Conservation (phyloP, 2,888 invertebrate genomes). For the Nowickia ferox region DNA sequence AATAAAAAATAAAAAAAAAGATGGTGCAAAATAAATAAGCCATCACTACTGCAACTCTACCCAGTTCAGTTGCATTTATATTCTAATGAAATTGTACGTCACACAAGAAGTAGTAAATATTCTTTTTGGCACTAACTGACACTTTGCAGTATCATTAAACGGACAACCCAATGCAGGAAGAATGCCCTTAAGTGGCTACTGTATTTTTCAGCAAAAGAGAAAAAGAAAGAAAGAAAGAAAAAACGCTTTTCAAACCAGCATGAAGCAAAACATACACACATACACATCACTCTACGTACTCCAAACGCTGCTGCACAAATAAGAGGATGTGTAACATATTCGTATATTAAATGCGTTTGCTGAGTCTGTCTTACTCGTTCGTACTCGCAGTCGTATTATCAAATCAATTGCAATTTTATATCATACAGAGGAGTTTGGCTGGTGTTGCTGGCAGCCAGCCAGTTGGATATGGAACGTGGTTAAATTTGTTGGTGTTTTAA, state of each 20-base stretch:
- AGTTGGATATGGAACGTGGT: slow-evolving; percentile 71
- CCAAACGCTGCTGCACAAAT: not conserved
- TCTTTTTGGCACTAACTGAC: slow-evolving; percentile 47
- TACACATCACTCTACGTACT: not conserved
- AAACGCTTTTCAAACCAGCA: slow-evolving; percentile 62
- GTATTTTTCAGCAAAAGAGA: slow-evolving; percentile 52
- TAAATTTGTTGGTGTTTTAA: slow-evolving; percentile 43
- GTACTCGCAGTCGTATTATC: slow-evolving; percentile 43
- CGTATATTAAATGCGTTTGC: slow-evolving; percentile 47
- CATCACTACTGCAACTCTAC: not conserved
- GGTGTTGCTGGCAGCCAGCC: slow-evolving; percentile 21
- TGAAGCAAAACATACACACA: slow-evolving; percentile 44
- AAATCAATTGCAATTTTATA: slow-evolving; percentile 60
- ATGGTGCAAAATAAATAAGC: not conserved
- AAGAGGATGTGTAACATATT: slow-evolving; percentile 9
- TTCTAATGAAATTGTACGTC: slow-evolving; percentile 28
- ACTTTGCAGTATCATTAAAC: slow-evolving; percentile 59
- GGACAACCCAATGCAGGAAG: slow-evolving; percentile 58
- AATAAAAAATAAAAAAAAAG: not conserved
- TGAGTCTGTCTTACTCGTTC: not conserved
- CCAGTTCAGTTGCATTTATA: not conserved
- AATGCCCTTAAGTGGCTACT: slow-evolving; percentile 66
- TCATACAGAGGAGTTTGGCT: slow-evolving; percentile 47
- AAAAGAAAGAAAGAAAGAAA: slow-evolving; percentile 1
- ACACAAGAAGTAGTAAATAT: slow-evolving; percentile 41